Conservation (phyloP, 2,888 invertebrate species). For the Stenchaetothrips biformis region DNA sequence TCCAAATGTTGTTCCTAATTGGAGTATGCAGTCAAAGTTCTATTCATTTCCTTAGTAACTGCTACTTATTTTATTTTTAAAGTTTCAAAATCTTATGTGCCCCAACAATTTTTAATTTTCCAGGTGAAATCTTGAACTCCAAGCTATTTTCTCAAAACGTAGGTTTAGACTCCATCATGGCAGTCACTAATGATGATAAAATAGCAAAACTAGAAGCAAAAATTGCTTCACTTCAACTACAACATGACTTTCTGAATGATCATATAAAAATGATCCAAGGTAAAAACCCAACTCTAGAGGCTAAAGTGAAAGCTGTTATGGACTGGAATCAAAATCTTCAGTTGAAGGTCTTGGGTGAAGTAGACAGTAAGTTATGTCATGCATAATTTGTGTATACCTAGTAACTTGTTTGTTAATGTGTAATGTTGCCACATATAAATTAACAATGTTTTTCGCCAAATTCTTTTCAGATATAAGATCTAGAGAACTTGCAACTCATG, state of each 20-base stretch:
- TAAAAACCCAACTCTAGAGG: background rate
- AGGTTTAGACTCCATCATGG: conserved; percentile 12
- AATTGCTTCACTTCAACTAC: background rate
- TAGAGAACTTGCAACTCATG: background rate
- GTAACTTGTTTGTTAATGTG: background rate
- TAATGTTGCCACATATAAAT: background rate
- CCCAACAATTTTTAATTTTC: background rate
- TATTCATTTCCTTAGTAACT: too few species aligned
- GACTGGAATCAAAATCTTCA: conserved; percentile 14
- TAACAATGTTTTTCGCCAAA: background rate
- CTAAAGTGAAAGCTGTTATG: background rate
- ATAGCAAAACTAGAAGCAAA: background rate
- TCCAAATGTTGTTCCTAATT: too few species aligned
- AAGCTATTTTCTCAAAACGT: background rate
- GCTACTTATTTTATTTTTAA: background rate
- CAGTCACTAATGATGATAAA: conserved; percentile 8
- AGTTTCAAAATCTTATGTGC: background rate
- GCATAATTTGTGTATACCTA: background rate
- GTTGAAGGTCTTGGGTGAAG: background rate
- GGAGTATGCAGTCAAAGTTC: too few species aligned
- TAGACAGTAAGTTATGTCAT: background rate
- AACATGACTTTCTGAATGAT: background rate
- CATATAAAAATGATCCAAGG: background rate
- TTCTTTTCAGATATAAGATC: background rate
- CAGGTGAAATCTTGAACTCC: background rate